These are phyloP conservation scores for Lacerta bilineata DNA, from an alignment of 2,797 vertebrate genomes.

Conservation along the genomic window DNA sequence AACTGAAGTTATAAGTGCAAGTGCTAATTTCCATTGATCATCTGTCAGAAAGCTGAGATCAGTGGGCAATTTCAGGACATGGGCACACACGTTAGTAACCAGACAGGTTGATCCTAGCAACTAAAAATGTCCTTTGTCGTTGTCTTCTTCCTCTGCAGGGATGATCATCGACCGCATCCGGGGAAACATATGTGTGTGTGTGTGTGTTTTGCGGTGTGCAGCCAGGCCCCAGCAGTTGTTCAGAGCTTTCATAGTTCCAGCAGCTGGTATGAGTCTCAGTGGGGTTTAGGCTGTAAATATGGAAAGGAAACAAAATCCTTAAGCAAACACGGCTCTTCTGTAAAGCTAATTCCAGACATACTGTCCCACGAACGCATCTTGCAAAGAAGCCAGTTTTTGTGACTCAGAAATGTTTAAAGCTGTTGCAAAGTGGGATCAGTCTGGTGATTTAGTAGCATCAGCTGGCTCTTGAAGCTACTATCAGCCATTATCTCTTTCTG, in stretches of 20 bases:
- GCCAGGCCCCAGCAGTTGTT: slow-evolving; percentile 64
- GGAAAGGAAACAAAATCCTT: background rate
- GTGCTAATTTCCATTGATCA: background rate
- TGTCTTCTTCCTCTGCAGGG: rapidly evolving
- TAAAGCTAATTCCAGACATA: slow-evolving; percentile 59
- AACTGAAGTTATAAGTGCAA: background rate
- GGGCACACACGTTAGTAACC: background rate
- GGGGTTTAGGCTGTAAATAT: background rate
- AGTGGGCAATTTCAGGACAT: background rate
- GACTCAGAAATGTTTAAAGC: slow-evolving; percentile 38
- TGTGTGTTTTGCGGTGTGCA: rapidly evolving
- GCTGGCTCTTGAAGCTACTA: slow-evolving; percentile 17
- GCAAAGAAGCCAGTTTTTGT: background rate
- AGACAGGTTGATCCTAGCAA: no score
- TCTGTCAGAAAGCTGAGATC: background rate
- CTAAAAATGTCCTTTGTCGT: background rate
- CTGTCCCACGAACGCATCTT: background rate
- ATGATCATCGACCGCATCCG: background rate
- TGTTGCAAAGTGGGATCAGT: slow-evolving; percentile 21
- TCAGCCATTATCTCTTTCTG: slow-evolving; percentile 26
- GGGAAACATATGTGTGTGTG: background rate
- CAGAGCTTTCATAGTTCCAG: slow-evolving; percentile 43
- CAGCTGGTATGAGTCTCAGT: slow-evolving; percentile 55
- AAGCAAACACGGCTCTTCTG: slow-evolving; percentile 47
- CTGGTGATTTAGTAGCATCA: background rate